Evolutionary conservation across 2,888 invertebrate genomes (phyloP).

Genomic region (Ochropleura plecta): DNA sequence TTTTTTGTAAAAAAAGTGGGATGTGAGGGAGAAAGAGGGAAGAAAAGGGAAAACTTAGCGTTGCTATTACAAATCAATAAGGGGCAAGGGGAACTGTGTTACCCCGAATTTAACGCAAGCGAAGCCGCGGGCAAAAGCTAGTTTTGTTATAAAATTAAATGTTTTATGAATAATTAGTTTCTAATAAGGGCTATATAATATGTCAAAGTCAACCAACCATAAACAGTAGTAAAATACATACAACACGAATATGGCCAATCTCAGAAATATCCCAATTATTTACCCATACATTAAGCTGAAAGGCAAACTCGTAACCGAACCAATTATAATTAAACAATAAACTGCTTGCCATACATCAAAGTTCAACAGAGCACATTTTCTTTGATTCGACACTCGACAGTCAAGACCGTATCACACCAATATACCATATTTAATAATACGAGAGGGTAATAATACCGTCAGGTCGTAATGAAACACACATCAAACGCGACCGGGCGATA

Average conservation of each 20-base stretch:
- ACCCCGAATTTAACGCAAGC: too few relatives aligned
- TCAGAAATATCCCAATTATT: background rate
- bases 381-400: slow-evolving; percentile 14
- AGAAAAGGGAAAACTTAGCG: too few relatives aligned
- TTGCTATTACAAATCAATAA: too few relatives aligned
- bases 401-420: slow-evolving; percentile 16
- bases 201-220: background rate
- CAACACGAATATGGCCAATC: background rate
- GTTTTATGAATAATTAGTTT: background rate
- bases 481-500: slow-evolving; percentile 46
- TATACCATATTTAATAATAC: slow-evolving; percentile 52
- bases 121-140: background rate
- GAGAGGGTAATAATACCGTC: slow-evolving; percentile 47
- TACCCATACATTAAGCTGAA: background rate
- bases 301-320: background rate
- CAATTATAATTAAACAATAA: slow-evolving; percentile 20
- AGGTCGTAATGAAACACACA: slow-evolving; percentile 53
- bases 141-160: background rate
- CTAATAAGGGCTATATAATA: background rate
- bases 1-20: too few relatives aligned
- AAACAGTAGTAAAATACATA: background rate
- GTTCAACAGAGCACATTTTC: slow-evolving; percentile 7
- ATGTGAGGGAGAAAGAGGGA: too few relatives aligned
- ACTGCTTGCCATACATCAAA: slow-evolving; percentile 4
- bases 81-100: too few relatives aligned